phyloP scores from a whole-genome alignment of 2,888 invertebrate genomes.

The Amblyteles armatorius region DNA sequence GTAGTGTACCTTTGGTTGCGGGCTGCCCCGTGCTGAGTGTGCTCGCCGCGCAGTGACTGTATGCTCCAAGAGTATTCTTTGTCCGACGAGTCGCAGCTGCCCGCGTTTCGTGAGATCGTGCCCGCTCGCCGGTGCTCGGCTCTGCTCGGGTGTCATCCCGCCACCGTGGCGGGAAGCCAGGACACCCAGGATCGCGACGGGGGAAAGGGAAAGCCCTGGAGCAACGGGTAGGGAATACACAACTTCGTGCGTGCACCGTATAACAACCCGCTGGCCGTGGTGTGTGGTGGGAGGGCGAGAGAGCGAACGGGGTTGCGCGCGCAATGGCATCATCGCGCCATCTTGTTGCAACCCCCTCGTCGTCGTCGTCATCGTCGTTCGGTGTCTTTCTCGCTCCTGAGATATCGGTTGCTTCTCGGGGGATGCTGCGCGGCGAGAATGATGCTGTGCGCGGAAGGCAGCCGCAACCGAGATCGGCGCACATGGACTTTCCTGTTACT shows the following conservation, averaged over 20 bases:
- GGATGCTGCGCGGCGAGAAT: conserved; percentile 56
- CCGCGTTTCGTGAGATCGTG: conserved; percentile 79
- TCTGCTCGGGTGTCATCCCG: conserved; percentile 82
- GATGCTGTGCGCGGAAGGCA: conserved; percentile 42
- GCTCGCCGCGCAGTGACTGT: conserved; percentile 84
- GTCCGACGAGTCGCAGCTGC: conserved; percentile 84
- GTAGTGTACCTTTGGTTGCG: conserved; percentile 83
- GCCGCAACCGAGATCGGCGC: conserved; percentile 38
- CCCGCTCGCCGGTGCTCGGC: conserved; percentile 75
- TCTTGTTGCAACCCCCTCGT: conserved; percentile 74
- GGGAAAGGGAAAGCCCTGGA: conserved; percentile 67
- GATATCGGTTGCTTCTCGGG: conserved; percentile 47
- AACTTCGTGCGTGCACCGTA: conserved; percentile 45
- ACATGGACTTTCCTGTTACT: conserved; percentile 69
- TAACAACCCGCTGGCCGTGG: conserved; percentile 30
- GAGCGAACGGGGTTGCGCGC: conserved; percentile 64
- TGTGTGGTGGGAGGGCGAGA: conserved; percentile 36
- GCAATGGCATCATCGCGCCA: conserved; percentile 69
- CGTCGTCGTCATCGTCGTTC: conserved; percentile 36
- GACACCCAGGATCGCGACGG: conserved; percentile 78
- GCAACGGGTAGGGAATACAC: conserved; percentile 54
- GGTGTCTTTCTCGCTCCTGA: conserved; percentile 24
- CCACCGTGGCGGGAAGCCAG: conserved; percentile 84
- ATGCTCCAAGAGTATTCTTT: conserved; percentile 83
- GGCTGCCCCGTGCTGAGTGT: conserved; percentile 84